Base-by-base conservation (phyloP, 37 sponge, comb jelly and placozoan genomes). In the Chondrilla cf. caribensis region DNA sequence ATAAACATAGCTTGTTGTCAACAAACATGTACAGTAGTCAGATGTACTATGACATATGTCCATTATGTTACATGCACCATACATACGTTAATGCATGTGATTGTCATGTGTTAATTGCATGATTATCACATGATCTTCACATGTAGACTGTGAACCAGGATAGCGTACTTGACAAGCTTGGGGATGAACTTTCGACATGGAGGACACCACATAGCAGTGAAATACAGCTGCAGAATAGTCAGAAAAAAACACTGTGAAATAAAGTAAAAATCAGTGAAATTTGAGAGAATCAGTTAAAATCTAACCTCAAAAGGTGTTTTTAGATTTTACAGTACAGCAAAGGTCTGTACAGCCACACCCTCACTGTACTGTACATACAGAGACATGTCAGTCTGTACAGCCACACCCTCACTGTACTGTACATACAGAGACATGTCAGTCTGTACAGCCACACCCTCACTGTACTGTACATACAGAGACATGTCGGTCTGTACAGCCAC, bases 141-240 rank as follows among this genome's bases (percentile, higher is more conserved):
- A 47, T 47, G 51, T 14, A 47, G 11, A 14, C 9, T 6, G 39
- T 38, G 15, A 1, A 58, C 70, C 51, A 18, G 37, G 0, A 76
- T 38, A 73, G n/a, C 89, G 75, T 80, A 88, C 93, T 89, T 87
- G 43, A 85, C 58, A 21, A 93, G 87, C 60, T 93, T 93, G 19
- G 93, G 93, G 15, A 93, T 60, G 43, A 93, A 93, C 25, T 86
- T 64, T 26, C 85, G 43, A 67, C 93, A 93, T 6, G 93, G 93
- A 21, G 93, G 90, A 36, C 93, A 93, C 93, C 93, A 93, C 28
- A 75, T 44, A 40, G 93, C 93, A 37, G 93, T 88, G 82, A 93
- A 93, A 64, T 93, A 93, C 25, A 93, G 67, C 93, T 92, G 73
- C 42, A 72, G 35, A 1, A 67, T 28, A 4, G 35, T 31, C 51